Base-by-base conservation (phyloP, 2,113 vertebrate species). In the Equus przewalskii region DNA sequence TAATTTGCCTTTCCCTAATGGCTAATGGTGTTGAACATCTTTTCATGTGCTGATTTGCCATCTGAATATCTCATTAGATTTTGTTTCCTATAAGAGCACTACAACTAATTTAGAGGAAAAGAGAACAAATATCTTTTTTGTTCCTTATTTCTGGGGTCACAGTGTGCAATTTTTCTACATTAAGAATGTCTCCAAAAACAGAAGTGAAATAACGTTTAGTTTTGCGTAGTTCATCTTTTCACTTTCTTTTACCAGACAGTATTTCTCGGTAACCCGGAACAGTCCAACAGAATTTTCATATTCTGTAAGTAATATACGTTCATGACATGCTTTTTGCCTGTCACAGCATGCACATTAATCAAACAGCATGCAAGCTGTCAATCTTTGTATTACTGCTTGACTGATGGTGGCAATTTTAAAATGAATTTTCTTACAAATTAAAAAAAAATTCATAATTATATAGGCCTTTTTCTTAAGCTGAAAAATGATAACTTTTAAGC, bases 401-500 rank as follows among this genome's bases (percentile, higher is more conserved):
- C 26, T 44, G 7, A 46, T 16, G 15, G 19, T n/a, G 30, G 51
- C 69, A 87, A 89, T 62, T 92, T 49, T n/a, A 80, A 96, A 97
- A 83, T 54, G 24, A 82, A 36, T 44, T 96, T 80, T 94, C 87
- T 84, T 84, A 84, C 2, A 96, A 72, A 67, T 44, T 67, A 75
- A 9, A 30, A 24, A 51, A 94, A 91, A 64, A 51, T 65, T 16
- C 1, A 0, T 60, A 84, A 80, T 83, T 79, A 72, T 79, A n/a
- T 1, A 89, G 12, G 9, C 1, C 58, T 89, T 86, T 86, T 76
- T 67, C 79, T 85, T 72, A 76, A 79, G 87, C n/a, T 22, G 46
- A 90, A 95, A 87, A 94, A 92, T n/a, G 18, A 0, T 84, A 89
- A 96, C 54, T 86, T 67, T 88, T 22, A 86, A 90, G 41, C 2